These are phyloP conservation scores for Idaea aversata DNA, from an alignment of 2,888 invertebrate genomes.

Conservation along the genomic window DNA sequence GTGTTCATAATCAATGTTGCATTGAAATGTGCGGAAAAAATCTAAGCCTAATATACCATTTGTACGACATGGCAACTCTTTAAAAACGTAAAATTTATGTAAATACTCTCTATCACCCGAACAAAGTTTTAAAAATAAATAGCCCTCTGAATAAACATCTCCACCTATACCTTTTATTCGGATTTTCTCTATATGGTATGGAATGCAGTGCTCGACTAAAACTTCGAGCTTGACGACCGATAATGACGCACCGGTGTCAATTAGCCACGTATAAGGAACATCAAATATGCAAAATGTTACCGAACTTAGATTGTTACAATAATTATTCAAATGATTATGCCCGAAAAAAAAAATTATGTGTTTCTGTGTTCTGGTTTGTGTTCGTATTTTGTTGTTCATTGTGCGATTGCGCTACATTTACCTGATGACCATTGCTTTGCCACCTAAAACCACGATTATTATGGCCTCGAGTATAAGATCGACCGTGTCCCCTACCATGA, in stretches of 20 bases:
- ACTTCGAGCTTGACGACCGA: neutral
- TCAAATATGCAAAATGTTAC: too few relatives aligned
- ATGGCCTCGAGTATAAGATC: too few relatives aligned
- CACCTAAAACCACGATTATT: too few relatives aligned
- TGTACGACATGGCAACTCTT: constrained; percentile 8
- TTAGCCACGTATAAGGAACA: neutral
- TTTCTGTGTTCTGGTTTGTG: too few relatives aligned
- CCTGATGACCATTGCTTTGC: too few relatives aligned
- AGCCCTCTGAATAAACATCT: constrained; percentile 6
- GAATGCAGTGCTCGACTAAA: constrained; percentile 1
- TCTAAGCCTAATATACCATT: constrained; percentile 24
- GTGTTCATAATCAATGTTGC: constrained; percentile 15
- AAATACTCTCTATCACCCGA: neutral
- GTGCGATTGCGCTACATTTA: too few relatives aligned
- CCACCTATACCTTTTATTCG: constrained; percentile 10
- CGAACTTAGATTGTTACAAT: too few relatives aligned
- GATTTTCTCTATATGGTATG: constrained; percentile 2
- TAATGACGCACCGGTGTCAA: constrained; percentile 7
- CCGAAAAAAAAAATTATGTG: too few relatives aligned
- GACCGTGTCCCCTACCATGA: too few relatives aligned
- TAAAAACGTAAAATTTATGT: constrained; percentile 15
- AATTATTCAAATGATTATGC: too few relatives aligned
- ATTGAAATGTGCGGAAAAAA: constrained; percentile 21
- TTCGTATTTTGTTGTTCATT: too few relatives aligned
- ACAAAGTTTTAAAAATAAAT: constrained; percentile 6